A percentile compares a stretch with the other conserved stretches of the same genome.
phyloP scores from a whole-genome alignment of 2,113 vertebrate species.

The Tachysurus vachellii region DNA sequence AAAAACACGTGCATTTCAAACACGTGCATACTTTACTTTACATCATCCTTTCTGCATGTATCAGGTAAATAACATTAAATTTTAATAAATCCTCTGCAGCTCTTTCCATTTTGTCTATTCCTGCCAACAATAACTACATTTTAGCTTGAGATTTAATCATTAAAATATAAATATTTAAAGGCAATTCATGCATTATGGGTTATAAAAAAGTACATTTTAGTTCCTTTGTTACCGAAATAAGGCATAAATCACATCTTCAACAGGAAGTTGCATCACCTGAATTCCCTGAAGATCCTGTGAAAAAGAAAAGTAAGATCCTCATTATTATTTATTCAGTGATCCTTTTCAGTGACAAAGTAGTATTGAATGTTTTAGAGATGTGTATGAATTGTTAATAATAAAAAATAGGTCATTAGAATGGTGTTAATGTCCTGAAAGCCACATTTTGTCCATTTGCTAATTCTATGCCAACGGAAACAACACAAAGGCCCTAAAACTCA shows the following conservation, averaged over 20 bases:
- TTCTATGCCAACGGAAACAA: too few species aligned
- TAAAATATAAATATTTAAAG: slow-evolving; percentile 18
- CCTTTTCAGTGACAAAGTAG: neutral
- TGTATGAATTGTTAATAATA: too few species aligned
- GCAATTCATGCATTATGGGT: neutral
- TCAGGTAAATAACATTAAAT: neutral
- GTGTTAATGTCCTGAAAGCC: too few species aligned
- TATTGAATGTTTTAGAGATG: neutral
- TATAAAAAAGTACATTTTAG: neutral
- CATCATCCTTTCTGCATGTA: neutral
- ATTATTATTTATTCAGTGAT: neutral
- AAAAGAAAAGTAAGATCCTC: neutral
- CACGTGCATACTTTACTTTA: neutral
- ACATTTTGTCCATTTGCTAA: too few species aligned
- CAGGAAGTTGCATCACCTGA: neutral
- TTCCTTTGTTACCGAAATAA: neutral
- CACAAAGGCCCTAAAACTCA: too few species aligned
- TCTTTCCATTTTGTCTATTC: neutral
- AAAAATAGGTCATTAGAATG: too few species aligned
- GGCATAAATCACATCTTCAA: neutral
- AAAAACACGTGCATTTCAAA: neutral
- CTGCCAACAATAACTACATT: neutral
- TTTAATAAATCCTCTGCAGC: neutral
- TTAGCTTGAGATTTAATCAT: slow-evolving; percentile 9
- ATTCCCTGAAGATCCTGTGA: neutral